A percentile compares a stretch with the other conserved stretches of the same genome.
Evolutionary conservation across 2,888 invertebrate genomes (phyloP).

Genomic region (Drosophila testacea): DNA sequence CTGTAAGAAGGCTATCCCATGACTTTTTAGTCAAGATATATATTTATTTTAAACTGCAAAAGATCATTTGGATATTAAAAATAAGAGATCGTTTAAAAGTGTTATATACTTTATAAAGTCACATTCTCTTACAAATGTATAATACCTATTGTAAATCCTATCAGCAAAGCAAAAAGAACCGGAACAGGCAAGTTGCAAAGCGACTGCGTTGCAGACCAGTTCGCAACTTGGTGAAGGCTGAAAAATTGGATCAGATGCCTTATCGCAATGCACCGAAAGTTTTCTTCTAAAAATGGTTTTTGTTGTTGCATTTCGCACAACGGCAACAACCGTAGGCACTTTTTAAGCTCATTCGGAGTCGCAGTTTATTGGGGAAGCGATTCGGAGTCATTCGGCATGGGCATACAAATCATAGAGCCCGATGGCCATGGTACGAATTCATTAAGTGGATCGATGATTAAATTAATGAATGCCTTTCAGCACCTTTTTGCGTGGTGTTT

Average conservation of each 20-base stretch:
- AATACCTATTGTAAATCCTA: constrained; percentile 1
- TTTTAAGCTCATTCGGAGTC: constrained; percentile 22
- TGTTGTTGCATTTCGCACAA: constrained; percentile 29
- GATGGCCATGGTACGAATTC: constrained; percentile 58
- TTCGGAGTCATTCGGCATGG: constrained; percentile 51
- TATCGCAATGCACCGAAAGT: constrained; percentile 58
- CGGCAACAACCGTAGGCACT: constrained; percentile 25
- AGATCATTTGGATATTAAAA: too few species aligned
- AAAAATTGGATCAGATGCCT: constrained; percentile 72
- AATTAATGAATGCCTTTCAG: constrained; percentile 79
- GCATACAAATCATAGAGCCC: constrained; percentile 71
- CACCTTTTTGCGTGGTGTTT: constrained; percentile 49
- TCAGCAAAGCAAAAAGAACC: constrained; percentile 28
- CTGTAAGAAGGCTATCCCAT: too few species aligned
- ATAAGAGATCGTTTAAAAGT: too few species aligned
- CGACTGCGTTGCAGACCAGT: constrained; percentile 3
- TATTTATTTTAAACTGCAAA: too few species aligned
- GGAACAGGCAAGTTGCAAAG: constrained; percentile 36
- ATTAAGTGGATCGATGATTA: constrained; percentile 79
- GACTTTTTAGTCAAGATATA: too few species aligned
- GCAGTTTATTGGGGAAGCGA: constrained; percentile 17
- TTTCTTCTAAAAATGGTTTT: constrained; percentile 3
- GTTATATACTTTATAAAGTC: not conserved
- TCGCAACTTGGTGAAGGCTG: constrained; percentile 28
- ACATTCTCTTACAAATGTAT: not conserved